A percentile compares a stretch with the other conserved stretches of the same genome.
phyloP scores from a whole-genome alignment of 2,113 vertebrate genomes.

The Elanus axillaris region DNA sequence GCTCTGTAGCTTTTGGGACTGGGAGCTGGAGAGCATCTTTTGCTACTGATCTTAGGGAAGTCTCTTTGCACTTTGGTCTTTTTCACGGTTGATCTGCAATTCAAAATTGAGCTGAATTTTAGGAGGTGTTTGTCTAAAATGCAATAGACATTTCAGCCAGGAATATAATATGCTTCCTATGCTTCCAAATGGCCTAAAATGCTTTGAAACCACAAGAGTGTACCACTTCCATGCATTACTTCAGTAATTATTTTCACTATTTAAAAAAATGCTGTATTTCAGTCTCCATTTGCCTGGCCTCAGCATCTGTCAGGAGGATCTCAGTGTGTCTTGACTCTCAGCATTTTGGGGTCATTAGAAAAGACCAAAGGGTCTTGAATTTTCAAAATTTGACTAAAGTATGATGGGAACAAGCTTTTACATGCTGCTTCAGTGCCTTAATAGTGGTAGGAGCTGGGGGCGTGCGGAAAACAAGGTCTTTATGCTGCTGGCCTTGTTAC shows the following conservation, averaged over 20 bases:
- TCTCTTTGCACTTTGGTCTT: not conserved
- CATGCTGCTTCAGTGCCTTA: not conserved
- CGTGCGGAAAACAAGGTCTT: not conserved
- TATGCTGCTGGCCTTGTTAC: not conserved
- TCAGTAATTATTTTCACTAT: not conserved
- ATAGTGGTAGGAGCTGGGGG: not conserved
- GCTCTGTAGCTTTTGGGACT: not conserved
- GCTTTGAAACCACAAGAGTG: not conserved
- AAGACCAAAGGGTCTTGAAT: not conserved
- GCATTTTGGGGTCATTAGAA: not conserved
- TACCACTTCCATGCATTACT: rapidly evolving
- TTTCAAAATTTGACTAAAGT: not conserved
- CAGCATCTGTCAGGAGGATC: not conserved
- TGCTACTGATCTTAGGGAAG: not conserved
- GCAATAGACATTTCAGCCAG: not conserved
- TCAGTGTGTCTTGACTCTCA: not conserved
- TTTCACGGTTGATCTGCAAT: not conserved
- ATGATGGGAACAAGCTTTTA: not conserved
- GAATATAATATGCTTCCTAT: not conserved
- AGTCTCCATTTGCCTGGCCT: not conserved
- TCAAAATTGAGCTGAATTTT: not conserved
- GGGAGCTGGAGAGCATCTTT: not conserved
- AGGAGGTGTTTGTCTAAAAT: not conserved
- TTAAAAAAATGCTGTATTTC: not conserved
- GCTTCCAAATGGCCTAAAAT: not conserved